Evolutionary conservation across 2,113 vertebrate genomes (phyloP), one percentile per base, ranked within the genome.

Genomic region (cattle (Bos taurus)): DNA sequence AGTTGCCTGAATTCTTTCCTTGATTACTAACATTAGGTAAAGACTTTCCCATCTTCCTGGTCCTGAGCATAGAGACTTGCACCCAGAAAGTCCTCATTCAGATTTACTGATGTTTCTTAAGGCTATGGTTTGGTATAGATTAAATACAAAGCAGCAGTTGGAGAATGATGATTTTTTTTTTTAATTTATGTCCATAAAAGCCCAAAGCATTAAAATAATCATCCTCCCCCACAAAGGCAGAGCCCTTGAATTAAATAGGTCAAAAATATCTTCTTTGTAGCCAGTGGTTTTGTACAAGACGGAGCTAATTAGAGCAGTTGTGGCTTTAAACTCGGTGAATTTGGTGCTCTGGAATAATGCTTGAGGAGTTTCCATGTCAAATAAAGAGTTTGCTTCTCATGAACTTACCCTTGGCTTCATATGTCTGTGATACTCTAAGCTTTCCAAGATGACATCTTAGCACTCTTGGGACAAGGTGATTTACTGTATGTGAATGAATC

Each of bases 331-430:
- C 86, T 90, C 64, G 83, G 48, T 48, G n/a, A 88, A 82, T 83
- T 64, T 84, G 86, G 62, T 3, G 14, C 64, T 91, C 96, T 98
- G 98, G 96, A 97, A 91, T 88, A 95, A 84, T 0, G 57, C 90
- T 98, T 91, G 81, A 87, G 93, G 88, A 96, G 94, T 98, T 97
- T 98, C 97, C 90, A 92, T 96, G 88, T 89, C 90, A 97, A 94
- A 95, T 57, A 95, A 54, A 96, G 23, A 90, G 93, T 81, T 88
- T 74, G 89, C 88, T 67, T 95, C 40, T 15, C 2, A 56, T 97
- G 98, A 96, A 54, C 52, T 95, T 48, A 84, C 88, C 82, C 56
- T 96, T 98, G 95, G 95, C 96, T 95, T 85, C 64, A 81, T 54
- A 10, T 67, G 74, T 80, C 91, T 90, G 46, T 88, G 64, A 85